phyloP scores from a whole-genome alignment of 2,797 vertebrate species.

The Neosilurus mollespiculum region DNA sequence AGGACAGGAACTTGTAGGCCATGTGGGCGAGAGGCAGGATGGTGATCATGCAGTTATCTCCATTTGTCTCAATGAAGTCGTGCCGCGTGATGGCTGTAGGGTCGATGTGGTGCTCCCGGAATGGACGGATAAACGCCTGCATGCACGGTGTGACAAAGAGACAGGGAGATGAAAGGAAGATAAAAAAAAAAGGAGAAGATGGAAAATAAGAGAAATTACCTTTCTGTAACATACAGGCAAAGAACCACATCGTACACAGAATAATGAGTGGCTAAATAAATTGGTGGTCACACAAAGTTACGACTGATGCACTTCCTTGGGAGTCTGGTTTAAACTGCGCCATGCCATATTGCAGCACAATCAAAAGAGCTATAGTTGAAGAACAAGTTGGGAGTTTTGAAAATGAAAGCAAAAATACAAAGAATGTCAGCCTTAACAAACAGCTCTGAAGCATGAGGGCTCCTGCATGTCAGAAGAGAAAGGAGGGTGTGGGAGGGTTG shows the following conservation, averaged over 20 bases:
- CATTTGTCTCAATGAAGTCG: slow-evolving; percentile 67
- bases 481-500: slow-evolving; percentile 25
- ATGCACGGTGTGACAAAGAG: neutral
- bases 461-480: slow-evolving; percentile 20
- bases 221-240: neutral
- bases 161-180: slow-evolving; percentile 22
- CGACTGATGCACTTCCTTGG: neutral
- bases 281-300: neutral
- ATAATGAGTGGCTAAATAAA: slow-evolving; percentile 22
- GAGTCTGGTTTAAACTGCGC: slow-evolving; percentile 14
- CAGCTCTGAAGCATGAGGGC: slow-evolving; percentile 21
- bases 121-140: slow-evolving; percentile 67
- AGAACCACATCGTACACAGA: neutral
- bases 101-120: slow-evolving; percentile 68
- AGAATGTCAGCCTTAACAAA: slow-evolving; percentile 30
- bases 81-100: slow-evolving; percentile 67
- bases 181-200: slow-evolving; percentile 27
- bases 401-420: slow-evolving; percentile 1
- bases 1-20: slow-evolving; percentile 62
- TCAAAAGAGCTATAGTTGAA: slow-evolving; percentile 21
- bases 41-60: slow-evolving; percentile 68
- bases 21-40: slow-evolving; percentile 64
- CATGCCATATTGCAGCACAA: neutral
- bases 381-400: slow-evolving; percentile 26
- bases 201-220: slow-evolving; percentile 7